Conservation (phyloP, 2,888 invertebrate species). For the Podotricha telesiphe region DNA sequence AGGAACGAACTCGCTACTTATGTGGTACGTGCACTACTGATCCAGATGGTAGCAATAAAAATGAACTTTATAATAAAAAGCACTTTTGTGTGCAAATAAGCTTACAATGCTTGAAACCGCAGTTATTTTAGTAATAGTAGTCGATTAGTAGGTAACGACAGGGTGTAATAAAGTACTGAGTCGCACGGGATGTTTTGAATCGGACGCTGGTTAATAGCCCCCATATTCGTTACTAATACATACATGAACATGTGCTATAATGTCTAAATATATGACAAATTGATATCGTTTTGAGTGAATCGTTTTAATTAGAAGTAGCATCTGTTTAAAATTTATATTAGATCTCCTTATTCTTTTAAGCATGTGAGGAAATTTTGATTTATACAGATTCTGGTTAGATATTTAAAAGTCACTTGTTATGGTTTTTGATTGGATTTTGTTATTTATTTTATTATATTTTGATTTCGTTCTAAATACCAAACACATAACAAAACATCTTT, state of each 20-base stretch:
- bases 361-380: not conserved
- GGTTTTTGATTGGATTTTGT: not conserved
- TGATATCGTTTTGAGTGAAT: constrained; percentile 12
- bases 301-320: not conserved
- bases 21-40: not conserved
- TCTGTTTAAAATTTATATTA: not conserved
- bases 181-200: constrained; percentile 81
- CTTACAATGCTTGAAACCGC: constrained; percentile 49
- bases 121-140: constrained; percentile 79
- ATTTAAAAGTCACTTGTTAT: not conserved
- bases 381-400: not conserved
- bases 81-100: constrained; percentile 25
- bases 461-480: too few relatives aligned
- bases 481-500: too few relatives aligned
- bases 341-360: not conserved
- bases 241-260: constrained; percentile 39
- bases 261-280: constrained; percentile 32
- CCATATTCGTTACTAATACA: constrained; percentile 67
- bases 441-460: not conserved
- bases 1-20: not conserved
- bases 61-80: constrained; percentile 14
- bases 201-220: constrained; percentile 75
- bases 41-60: constrained; percentile 1
- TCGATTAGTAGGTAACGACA: constrained; percentile 80
- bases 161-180: constrained; percentile 72